Evolutionary conservation across 2,888 invertebrate species (phyloP), one percentile per base, ranked within the genome.

Genomic region (Pegoplata infirma): DNA sequence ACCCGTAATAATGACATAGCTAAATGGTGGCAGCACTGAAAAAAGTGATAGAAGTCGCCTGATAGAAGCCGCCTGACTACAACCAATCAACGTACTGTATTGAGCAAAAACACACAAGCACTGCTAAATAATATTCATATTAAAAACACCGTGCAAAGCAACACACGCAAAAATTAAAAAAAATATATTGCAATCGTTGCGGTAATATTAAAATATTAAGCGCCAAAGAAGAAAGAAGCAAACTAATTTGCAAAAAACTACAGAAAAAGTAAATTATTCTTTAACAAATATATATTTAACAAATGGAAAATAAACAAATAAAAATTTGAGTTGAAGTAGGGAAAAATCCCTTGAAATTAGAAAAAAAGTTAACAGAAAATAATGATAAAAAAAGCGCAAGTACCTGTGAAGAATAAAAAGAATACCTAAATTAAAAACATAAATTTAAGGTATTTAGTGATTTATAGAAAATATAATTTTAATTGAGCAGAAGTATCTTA

Each of bases 21-120:
- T 47, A n/a, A 19, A 10, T 14, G 75, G 46, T 75, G 79, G 79
- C 19, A 79, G 10, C 46, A 28, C 4, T 53, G 6, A 3, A 17
- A 71, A 53, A 64, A 64, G 28, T 81, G 81, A 76, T 82, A 85
- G 84, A 85, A 84, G 83, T 77, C 80, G 77, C 82, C 81, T 84
- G 85, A 80, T 82, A 83, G 85, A 85, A 84, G 84, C 44, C 81
- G 64, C 82, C 85, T 78, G 74, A 44, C 44, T 63, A 21, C 55
- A 73, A 56, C 83, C 82, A 83, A 84, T 83, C 82, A 74, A 53
- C 23, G 40, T n/a, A 66, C 49, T 61, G 66, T 71, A 59, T 73
- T 71, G 66, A 32, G 49, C 28, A 61, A 72, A 67, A 76, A 63
- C 17, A 69, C 67, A 76, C 76, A 76, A 75, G 53, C 47, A 59